phyloP scores from a whole-genome alignment of 2,113 vertebrate species.

The Ageneiosus marmoratus region DNA sequence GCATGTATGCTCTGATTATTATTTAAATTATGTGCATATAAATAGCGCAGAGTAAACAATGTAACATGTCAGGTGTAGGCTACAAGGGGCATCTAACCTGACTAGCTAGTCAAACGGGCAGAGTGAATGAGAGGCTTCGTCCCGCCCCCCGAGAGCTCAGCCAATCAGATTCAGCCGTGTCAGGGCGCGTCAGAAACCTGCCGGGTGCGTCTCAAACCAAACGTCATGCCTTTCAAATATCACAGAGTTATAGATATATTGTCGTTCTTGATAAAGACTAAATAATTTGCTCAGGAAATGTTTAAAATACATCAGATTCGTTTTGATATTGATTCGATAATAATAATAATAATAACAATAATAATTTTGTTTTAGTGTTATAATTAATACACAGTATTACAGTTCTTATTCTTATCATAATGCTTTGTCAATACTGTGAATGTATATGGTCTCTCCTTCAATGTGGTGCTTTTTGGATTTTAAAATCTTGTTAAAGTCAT shows the following conservation, averaged over 20 bases:
- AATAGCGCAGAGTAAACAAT: background rate
- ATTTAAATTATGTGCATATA: background rate
- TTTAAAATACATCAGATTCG: no score
- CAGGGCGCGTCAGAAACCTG: background rate
- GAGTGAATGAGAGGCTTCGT: background rate
- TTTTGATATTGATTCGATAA: no score
- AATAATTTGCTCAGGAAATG: no score
- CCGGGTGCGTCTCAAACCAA: background rate
- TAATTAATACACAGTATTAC: no score
- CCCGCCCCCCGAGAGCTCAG: background rate
- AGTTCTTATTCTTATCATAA: no score
- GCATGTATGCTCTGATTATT: background rate
- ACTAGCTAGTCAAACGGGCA: background rate
- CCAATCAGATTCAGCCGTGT: constrained; percentile 26
- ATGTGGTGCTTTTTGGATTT: no score
- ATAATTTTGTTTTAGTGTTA: background rate
- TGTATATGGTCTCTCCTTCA: background rate
- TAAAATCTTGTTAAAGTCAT: no score
- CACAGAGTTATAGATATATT: no score
- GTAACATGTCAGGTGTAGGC: background rate
- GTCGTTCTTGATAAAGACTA: no score
- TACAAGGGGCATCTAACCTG: background rate
- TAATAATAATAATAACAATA: no score
- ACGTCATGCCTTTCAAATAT: no score
- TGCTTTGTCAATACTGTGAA: background rate